A percentile compares a stretch with the other conserved stretches of the same genome.
Conservation (phyloP, 2,113 vertebrate species). For the Chloroceryle aenea region DNA sequence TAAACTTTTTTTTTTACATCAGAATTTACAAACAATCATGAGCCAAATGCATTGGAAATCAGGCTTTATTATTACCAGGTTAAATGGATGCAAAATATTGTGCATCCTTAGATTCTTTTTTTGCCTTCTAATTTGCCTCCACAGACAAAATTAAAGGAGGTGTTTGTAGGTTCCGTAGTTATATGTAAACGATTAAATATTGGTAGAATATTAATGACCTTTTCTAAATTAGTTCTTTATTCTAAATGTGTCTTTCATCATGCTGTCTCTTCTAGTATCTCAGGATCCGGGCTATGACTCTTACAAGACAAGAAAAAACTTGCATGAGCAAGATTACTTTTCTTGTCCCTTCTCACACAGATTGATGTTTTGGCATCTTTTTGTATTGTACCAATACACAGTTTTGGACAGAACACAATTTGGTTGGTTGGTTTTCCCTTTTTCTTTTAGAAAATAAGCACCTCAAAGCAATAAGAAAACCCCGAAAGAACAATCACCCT, state of each 20-base stretch:
- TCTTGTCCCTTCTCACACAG: background rate
- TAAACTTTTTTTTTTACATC: background rate
- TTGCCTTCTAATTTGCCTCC: background rate
- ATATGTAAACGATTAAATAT: background rate
- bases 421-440: background rate
- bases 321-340: background rate
- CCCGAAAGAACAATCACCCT: background rate
- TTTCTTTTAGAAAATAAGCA: too few relatives aligned
- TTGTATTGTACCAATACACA: background rate
- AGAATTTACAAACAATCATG: background rate
- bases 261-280: background rate
- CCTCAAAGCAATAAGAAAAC: background rate
- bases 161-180: background rate
- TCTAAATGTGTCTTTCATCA: background rate
- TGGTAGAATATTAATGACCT: background rate
- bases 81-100: background rate
- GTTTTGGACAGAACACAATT: background rate
- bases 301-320: background rate
- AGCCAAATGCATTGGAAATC: background rate
- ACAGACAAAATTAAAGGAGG: background rate
- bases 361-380: background rate
- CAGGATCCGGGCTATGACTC: background rate
- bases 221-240: background rate
- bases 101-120: background rate
- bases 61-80: background rate